Base-by-base conservation (phyloP, 2,113 vertebrate genomes). In the Rhinogobius similis region DNA sequence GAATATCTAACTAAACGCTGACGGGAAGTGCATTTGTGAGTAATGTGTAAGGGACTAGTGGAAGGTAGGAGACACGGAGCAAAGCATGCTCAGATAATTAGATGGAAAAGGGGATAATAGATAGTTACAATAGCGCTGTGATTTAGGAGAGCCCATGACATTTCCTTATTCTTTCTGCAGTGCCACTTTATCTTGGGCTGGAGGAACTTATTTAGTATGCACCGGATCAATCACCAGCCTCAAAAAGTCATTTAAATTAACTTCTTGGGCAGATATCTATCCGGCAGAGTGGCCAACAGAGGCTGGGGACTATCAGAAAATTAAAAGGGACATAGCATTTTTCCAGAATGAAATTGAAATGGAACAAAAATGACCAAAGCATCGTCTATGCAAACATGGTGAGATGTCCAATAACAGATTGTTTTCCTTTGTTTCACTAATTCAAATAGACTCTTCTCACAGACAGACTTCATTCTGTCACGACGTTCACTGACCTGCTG, bases 241-340 rank as follows among this genome's bases (percentile, higher is more conserved):
- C 73, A 81, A 88, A 83, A 86, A 88, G 83, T 85, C 81, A 89
- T 89, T 89, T 88, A 86, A 88, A 89, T 89, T 82, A 90, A 87
- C 88, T 88, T 87, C 76, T 81, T 53, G 66, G 72, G 68, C 67
- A 83, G 82, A 89, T 88, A 89, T 87, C 76, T 84, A 87, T 85
- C 82, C 76, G 36, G 81, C 65, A 73, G 82, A 88, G 76, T 83
- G 83, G 77, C 67, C 73, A 21, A 80, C 82, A 70, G 79, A 84
- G 72, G 75, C 80, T 76, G 81, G 62, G 76, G 78, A 80, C 86
- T 89, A 87, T 88, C 86, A 87, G 86, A 87, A 89, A 87, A 89
- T 89, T 81, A 86, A 86, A 87, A 82, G 64, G 77, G 75, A 78
- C 77, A 66, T 72, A 70, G 74, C 70, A 46, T 70, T 83, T 72